phyloP scores from a whole-genome alignment of 2,797 vertebrate genomes.

The Pelodytes ibericus region DNA sequence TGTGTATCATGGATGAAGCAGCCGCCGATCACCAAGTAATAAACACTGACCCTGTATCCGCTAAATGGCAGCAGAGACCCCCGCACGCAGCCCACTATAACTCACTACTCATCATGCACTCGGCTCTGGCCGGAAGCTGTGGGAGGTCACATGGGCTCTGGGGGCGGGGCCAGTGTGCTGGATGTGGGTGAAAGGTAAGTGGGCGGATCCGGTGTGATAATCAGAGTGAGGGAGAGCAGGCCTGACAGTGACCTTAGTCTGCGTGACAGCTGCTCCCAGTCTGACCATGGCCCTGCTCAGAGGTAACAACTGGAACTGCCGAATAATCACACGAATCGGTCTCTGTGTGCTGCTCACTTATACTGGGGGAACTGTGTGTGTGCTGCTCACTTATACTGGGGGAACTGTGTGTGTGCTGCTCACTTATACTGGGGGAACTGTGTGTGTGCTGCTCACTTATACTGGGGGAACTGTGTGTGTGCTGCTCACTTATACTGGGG shows the following conservation, averaged over 20 bases:
- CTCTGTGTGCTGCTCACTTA: not conserved
- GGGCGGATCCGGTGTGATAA: not conserved
- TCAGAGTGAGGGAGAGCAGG: not conserved
- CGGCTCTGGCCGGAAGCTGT: not conserved
- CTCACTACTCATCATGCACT: not conserved
- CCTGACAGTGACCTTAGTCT: not conserved
- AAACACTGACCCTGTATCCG: too few species aligned
- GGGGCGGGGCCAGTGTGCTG: rapidly evolving
- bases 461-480: too few species aligned
- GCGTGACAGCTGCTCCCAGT: too few species aligned
- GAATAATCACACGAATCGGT: not conserved
- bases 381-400: not conserved
- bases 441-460: not conserved
- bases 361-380: not conserved
- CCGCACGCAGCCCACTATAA: too few species aligned
- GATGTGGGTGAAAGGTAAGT: not conserved
- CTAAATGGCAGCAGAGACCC: too few species aligned
- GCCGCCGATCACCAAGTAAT: too few species aligned
- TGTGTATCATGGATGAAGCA: too few species aligned
- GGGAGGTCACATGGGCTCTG: rapidly evolving
- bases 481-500: too few species aligned
- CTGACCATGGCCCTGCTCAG: slow-evolving; percentile 63
- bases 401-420: not conserved
- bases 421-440: not conserved
- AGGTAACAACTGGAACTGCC: slow-evolving; percentile 57